These are phyloP conservation scores for Eilema griseolum DNA, from an alignment of 2,888 invertebrate genomes.

Conservation along the genomic window DNA sequence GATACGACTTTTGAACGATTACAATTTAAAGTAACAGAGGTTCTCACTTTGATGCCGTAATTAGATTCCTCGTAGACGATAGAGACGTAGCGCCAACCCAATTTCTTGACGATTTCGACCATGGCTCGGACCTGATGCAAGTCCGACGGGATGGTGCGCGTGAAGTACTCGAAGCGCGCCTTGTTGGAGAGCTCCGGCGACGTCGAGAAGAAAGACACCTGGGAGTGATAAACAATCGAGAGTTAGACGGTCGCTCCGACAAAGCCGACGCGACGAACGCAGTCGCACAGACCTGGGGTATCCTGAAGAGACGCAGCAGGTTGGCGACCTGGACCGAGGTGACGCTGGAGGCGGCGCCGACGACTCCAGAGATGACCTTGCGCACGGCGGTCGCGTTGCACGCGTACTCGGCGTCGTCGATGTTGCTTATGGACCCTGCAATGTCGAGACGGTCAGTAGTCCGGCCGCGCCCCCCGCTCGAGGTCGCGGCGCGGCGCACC, in stretches of 20 bases:
- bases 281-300: conserved; percentile 89
- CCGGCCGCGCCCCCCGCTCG: neutral
- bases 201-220: conserved; percentile 98
- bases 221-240: conserved; percentile 30
- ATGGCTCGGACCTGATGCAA: conserved; percentile 97
- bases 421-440: conserved; percentile 96
- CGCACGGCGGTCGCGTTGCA: conserved; percentile 90
- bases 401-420: conserved; percentile 94
- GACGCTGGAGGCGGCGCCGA: conserved; percentile 91
- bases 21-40: too few species aligned
- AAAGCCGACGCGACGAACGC: too few species aligned
- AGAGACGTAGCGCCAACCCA: conserved; percentile 97
- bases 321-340: conserved; percentile 98
- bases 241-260: neutral
- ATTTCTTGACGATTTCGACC: conserved; percentile 95
- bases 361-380: conserved; percentile 81
- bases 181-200: conserved; percentile 97
- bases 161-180: conserved; percentile 97
- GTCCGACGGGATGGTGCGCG: conserved; percentile 97
- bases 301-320: conserved; percentile 94
- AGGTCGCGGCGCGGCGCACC: conserved; percentile 81
- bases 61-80: conserved; percentile 98
- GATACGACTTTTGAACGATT: neutral
- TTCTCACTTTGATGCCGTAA: conserved; percentile 95
- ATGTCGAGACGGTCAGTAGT: neutral